Evolutionary conservation across 2,113 vertebrate species (phyloP), one percentile per base, ranked within the genome.

Genomic region (Rhea pennata): DNA sequence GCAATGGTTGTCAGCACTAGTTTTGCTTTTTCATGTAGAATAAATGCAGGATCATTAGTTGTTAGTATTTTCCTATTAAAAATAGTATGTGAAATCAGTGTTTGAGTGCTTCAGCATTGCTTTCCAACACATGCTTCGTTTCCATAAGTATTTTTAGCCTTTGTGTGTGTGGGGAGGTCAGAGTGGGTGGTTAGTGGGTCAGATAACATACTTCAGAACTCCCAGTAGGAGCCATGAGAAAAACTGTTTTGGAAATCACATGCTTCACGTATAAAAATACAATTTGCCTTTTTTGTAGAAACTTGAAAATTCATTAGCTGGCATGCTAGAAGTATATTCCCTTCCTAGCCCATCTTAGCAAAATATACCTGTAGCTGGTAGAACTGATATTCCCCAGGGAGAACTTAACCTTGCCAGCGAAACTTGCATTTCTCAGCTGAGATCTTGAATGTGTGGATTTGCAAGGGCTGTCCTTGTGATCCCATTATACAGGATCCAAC

Each of bases 141-240:
- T 95, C 92, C 27, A 0, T 87, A 92, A 79, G 69, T 95, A 77
- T 85, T 71, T 93, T 83, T 88, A 92, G 88, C 26, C 50, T 73
- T 3, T 44, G 4, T 23, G 15, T 64, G 42, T 46, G 46, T 2
- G 8, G 15, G 70, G 36, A 90, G 64, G 46, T 84, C 61, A 67
- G 78, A 72, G 75, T 88, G 86, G 53, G 77, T 84, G 86, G 77
- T 87, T 93, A 64, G 42, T 71, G 69, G 62, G 53, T 88, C 65
- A 70, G 85, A 40, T 88, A 93, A 93, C 15, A 5, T 75, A 56
- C 61, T 90, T 87, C 48, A 89, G 6, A 96, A 92, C 74, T 72
- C 39, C 83, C 69, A 31, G 13, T 72, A 10, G 81, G 65, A 88
- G 19, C 61, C 23, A 42, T 17, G 36, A 14, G 71, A 10, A 6